phyloP scores from a whole-genome alignment of 2,113 vertebrate genomes.

The Sturnus vulgaris region DNA sequence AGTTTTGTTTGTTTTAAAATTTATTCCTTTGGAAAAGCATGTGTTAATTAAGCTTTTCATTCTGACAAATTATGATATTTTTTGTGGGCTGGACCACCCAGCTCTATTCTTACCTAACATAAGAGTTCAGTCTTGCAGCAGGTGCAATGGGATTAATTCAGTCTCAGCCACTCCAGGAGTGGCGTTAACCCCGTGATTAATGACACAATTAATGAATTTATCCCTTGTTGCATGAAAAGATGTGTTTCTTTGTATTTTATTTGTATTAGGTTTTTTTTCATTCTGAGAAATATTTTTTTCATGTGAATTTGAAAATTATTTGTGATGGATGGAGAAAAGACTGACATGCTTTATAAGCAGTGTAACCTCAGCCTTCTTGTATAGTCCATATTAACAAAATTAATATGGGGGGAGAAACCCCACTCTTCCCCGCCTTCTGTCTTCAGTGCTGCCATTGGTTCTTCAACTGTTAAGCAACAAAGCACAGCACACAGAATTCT shows the following conservation, averaged over 20 bases:
- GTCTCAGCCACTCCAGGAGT: background rate
- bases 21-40: background rate
- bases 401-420: background rate
- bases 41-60: background rate
- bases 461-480: background rate
- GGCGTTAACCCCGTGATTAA: background rate
- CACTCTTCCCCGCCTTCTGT: background rate
- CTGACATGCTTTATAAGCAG: background rate
- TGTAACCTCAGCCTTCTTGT: background rate
- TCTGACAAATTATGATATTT: background rate
- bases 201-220: background rate
- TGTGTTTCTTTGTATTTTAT: background rate
- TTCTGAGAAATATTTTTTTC: background rate
- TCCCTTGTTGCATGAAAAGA: background rate
- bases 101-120: background rate
- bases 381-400: background rate
- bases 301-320: background rate
- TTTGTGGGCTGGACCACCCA: background rate
- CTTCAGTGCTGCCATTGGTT: background rate
- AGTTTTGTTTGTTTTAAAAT: background rate
- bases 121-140: background rate
- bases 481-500: background rate
- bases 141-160: background rate
- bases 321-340: background rate
- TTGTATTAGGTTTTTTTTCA: background rate